These are phyloP conservation scores for Anas platyrhynchos DNA, from an alignment of 2,113 vertebrate species.

Conservation along the genomic window DNA sequence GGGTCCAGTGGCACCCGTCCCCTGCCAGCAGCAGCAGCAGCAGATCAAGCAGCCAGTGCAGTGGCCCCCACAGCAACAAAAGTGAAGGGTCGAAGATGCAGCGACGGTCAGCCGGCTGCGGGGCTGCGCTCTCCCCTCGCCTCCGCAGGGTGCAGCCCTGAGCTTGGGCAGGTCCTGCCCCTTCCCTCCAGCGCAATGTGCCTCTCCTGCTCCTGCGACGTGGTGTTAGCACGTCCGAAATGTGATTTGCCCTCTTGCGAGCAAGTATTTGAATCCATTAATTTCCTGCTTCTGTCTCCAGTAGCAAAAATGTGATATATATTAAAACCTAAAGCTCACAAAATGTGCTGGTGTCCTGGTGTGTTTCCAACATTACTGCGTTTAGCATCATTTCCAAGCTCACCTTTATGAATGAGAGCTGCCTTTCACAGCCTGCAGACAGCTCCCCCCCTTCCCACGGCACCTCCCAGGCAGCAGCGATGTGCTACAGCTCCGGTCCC, in stretches of 20 bases:
- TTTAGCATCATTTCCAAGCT: neutral
- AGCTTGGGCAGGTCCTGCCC: neutral
- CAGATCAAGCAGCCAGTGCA: conserved; percentile 63
- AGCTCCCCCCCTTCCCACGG: neutral
- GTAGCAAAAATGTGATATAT: conserved; percentile 12
- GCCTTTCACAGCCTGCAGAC: neutral
- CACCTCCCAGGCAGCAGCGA: rapidly evolving
- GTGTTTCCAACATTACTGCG: neutral
- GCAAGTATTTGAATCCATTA: neutral
- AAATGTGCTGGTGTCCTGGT: neutral
- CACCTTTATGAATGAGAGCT: neutral
- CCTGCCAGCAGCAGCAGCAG: conserved; percentile 67
- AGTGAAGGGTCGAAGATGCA: neutral
- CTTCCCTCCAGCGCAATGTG: neutral
- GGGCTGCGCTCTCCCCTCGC: neutral
- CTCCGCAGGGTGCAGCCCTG: neutral
- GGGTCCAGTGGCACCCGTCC: neutral
- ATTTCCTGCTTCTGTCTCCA: neutral
- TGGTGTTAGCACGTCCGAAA: conserved; percentile 3
- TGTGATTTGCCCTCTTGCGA: neutral
- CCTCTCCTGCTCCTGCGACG: neutral
- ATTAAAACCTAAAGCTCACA: conserved; percentile 48
- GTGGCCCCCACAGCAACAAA: conserved; percentile 60
- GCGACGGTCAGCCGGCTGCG: rapidly evolving
- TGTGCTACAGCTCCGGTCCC: neutral